Percentiles rank a stretch among this genome's conserved stretches.
phyloP scores from a whole-genome alignment of 2,797 vertebrate genomes.

The Acipenser transmontanus region DNA sequence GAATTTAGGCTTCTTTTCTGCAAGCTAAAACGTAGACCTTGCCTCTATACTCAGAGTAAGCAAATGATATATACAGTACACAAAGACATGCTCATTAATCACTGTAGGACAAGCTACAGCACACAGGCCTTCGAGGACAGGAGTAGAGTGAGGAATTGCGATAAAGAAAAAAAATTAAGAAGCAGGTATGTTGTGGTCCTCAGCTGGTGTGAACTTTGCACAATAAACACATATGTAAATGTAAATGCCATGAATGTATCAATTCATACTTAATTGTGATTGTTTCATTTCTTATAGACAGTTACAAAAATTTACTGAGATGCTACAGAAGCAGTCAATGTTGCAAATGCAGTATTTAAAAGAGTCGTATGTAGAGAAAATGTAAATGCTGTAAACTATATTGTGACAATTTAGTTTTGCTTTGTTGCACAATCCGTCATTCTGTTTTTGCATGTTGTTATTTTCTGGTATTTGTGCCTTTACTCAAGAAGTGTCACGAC shows the following conservation, averaged over 20 bases:
- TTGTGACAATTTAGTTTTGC: conserved; percentile 39
- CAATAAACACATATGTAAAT: background rate
- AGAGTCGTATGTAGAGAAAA: conserved; percentile 29
- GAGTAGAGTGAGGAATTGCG: too few species aligned
- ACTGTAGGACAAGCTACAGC: too few species aligned
- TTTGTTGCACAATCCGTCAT: conserved; percentile 43
- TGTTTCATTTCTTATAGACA: background rate
- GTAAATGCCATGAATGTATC: conserved; percentile 21
- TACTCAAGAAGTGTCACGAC: conserved; percentile 22
- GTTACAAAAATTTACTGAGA: conserved; percentile 10
- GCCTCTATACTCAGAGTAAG: too few species aligned
- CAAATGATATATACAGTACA: too few species aligned
- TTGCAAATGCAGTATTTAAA: conserved; percentile 31
- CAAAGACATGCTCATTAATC: too few species aligned
- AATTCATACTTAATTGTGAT: conserved; percentile 6
- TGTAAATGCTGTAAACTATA: conserved; percentile 26
- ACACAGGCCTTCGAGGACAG: background rate
- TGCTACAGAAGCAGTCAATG: conserved; percentile 25
- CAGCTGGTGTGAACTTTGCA: background rate
- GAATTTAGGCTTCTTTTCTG: too few species aligned
- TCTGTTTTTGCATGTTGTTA: conserved; percentile 50
- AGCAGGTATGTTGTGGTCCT: too few species aligned
- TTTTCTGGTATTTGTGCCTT: conserved; percentile 57
- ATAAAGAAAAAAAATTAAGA: background rate
- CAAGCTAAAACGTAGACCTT: too few species aligned